phyloP scores from a whole-genome alignment of 2,888 invertebrate genomes.

The Mesoligia furuncula region DNA sequence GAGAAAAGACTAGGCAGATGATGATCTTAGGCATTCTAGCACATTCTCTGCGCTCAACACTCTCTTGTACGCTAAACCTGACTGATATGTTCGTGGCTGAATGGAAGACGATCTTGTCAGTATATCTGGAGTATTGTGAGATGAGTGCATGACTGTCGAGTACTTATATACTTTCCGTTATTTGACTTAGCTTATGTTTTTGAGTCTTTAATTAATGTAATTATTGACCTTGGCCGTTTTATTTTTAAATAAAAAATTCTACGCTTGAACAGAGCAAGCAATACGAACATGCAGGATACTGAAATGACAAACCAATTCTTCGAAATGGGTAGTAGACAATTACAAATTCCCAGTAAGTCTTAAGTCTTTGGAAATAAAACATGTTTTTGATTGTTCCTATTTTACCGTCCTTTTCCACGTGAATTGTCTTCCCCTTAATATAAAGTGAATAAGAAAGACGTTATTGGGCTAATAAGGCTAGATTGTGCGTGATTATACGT shows the following conservation, averaged over 20 bases:
- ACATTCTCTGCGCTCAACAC: not conserved
- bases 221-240: not conserved
- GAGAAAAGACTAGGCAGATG: not conserved
- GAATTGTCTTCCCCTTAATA: no score
- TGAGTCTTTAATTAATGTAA: not conserved
- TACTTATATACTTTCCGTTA: not conserved
- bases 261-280: not conserved
- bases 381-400: not conserved
- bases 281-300: not conserved
- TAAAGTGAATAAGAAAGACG: not conserved
- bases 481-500: not conserved
- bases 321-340: not conserved
- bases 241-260: not conserved
- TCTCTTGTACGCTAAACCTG: not conserved
- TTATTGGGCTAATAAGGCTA: not conserved
- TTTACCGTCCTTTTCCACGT: not conserved
- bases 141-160: not conserved
- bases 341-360: not conserved
- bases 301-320: not conserved
- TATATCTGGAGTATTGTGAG: no score
- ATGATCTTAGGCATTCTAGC: not conserved
- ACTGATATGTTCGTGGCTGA: not conserved
- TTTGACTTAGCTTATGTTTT: not conserved
- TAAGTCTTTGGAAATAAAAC: not conserved
- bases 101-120: no score